Conservation (phyloP, 2,888 invertebrate species). For the Drosophila merina region DNA sequence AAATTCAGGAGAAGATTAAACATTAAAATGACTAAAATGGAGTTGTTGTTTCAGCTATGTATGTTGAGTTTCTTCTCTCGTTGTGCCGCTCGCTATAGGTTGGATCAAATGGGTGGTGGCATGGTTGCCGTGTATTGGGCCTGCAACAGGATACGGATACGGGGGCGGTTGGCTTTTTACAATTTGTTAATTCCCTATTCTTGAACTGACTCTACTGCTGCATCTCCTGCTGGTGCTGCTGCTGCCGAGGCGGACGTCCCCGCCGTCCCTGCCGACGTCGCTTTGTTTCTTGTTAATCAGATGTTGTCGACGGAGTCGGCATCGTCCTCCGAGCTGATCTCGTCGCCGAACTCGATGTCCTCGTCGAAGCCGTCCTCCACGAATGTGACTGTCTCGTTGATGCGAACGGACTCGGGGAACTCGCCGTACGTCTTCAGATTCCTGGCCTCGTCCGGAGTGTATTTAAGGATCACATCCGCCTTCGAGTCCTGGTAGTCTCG, state of each 20-base stretch:
- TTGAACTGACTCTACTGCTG: conserved; percentile 55
- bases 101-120: conserved; percentile 9
- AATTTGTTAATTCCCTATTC: conserved; percentile 73
- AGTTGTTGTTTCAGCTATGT: neutral
- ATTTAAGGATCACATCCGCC: conserved; percentile 99
- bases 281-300: conserved; percentile 83
- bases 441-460: conserved; percentile 99
- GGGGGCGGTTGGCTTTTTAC: conserved; percentile 58
- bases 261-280: conserved; percentile 35
- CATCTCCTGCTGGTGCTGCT: conserved; percentile 35
- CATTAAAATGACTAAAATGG: conserved; percentile 15
- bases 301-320: conserved; percentile 90
- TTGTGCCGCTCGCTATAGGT: neutral
- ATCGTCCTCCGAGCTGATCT: conserved; percentile 95
- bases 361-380: conserved; percentile 97
- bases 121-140: conserved; percentile 17
- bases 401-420: conserved; percentile 98
- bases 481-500: conserved; percentile 99
- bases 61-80: neutral
- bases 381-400: conserved; percentile 97
- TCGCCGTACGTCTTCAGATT: conserved; percentile 99
- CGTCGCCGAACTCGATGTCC: conserved; percentile 98
- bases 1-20: conserved; percentile 22
- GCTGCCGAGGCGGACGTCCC: conserved; percentile 33
- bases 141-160: conserved; percentile 11